A percentile compares a stretch with the other conserved stretches of the same genome.
phyloP scores from a whole-genome alignment of 2,888 invertebrate genomes.

The Chrysodeixis includens region DNA sequence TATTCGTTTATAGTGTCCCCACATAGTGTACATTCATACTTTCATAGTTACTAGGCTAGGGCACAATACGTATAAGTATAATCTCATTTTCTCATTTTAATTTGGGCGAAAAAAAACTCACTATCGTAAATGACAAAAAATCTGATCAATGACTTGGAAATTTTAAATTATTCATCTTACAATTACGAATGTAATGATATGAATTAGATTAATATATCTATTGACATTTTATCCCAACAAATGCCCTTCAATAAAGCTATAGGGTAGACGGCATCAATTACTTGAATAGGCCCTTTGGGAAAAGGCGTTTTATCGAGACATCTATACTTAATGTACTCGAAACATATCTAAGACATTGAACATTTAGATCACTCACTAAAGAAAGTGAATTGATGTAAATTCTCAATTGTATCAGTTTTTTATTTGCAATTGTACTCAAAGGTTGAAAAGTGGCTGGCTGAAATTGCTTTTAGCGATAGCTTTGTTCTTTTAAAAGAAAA shows the following conservation, averaged over 20 bases:
- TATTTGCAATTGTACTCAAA: not conserved
- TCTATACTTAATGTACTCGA: conserved; percentile 14
- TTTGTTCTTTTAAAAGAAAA: conserved; percentile 6
- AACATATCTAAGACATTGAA: conserved; percentile 2
- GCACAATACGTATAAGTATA: no score
- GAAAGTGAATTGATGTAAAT: conserved; percentile 5
- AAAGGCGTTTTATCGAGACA: conserved; percentile 22
- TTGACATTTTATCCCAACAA: conserved; percentile 6
- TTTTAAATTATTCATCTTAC: no score
- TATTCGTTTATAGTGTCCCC: no score
- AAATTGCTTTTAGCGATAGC: not conserved
- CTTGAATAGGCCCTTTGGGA: conserved; percentile 23
- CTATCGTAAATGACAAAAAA: no score
- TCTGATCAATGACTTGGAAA: no score
- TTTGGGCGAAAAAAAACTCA: no score
- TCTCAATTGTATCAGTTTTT: not conserved
- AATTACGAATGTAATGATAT: not conserved
- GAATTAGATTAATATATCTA: not conserved
- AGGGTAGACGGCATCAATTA: conserved; percentile 27
- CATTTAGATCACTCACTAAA: conserved; percentile 19
- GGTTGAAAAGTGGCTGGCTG: not conserved
- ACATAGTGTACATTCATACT: no score
- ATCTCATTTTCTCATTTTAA: no score
- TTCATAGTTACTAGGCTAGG: no score
- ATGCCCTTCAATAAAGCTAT: conserved; percentile 20